Percentiles rank a stretch among this genome's conserved stretches.
Evolutionary conservation across 2,888 invertebrate species (phyloP).

Genomic region (Melanostoma mellinum): DNA sequence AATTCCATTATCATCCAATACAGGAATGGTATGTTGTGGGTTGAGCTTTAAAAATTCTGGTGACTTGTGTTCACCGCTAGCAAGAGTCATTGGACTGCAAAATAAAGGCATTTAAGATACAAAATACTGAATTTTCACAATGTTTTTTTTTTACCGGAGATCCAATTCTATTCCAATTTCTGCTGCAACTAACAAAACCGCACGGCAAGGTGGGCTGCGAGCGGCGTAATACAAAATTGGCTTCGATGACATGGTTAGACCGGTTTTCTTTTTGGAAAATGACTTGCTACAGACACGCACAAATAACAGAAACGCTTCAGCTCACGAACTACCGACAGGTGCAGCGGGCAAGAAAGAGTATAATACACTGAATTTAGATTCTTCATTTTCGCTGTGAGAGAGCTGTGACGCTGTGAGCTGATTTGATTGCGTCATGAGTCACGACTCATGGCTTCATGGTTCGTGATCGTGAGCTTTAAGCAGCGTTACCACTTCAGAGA

Average conservation of each 20-base stretch:
- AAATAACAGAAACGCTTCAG: too few relatives aligned
- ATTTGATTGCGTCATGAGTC: too few relatives aligned
- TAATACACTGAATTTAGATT: too few relatives aligned
- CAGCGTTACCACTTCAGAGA: too few relatives aligned
- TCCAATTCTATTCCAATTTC: constrained; percentile 86
- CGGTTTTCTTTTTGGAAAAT: constrained; percentile 9
- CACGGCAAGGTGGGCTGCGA: constrained; percentile 86
- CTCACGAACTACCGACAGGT: too few relatives aligned
- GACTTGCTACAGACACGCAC: too few relatives aligned
- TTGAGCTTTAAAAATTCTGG: constrained; percentile 83
- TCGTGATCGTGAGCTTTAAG: too few relatives aligned
- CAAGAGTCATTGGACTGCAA: constrained; percentile 78
- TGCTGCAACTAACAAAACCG: constrained; percentile 86
- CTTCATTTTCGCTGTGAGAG: too few relatives aligned
- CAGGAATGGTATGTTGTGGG: constrained; percentile 83
- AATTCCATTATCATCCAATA: constrained; percentile 79
- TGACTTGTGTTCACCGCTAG: constrained; percentile 78
- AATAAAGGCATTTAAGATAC: neutral
- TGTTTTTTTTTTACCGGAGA: constrained; percentile 77
- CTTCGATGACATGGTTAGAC: constrained; percentile 76
- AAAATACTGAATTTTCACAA: neutral
- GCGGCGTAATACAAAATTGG: constrained; percentile 84
- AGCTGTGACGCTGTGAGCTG: too few relatives aligned
- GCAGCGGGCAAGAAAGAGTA: too few relatives aligned
- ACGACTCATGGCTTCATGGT: too few relatives aligned